phyloP scores from a whole-genome alignment of 2,797 vertebrate species.

The Varecia variegata region DNA sequence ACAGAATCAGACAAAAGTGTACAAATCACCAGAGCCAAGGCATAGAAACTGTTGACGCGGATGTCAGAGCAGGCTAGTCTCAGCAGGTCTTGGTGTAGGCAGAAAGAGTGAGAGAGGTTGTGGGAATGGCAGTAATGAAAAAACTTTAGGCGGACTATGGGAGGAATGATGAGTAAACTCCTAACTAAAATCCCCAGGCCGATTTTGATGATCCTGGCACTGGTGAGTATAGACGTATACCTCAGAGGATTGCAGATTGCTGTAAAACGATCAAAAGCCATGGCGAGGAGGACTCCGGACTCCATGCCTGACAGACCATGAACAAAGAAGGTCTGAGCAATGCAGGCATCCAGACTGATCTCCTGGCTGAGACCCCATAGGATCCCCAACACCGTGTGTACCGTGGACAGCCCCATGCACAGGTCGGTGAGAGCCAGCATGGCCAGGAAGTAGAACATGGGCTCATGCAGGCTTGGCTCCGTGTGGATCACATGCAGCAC shows the following conservation, averaged over 20 bases:
- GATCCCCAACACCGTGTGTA: slow-evolving; percentile 79
- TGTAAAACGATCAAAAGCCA: not conserved
- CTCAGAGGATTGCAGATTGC: not conserved
- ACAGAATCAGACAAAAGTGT: slow-evolving; percentile 19
- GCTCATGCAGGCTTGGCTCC: not conserved
- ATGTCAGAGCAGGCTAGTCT: slow-evolving; percentile 34
- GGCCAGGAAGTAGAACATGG: slow-evolving; percentile 33
- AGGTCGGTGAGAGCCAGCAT: slow-evolving; percentile 76
- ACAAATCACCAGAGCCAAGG: slow-evolving; percentile 46
- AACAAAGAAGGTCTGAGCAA: slow-evolving; percentile 53
- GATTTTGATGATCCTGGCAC: not conserved
- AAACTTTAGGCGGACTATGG: not conserved
- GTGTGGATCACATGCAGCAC: not conserved
- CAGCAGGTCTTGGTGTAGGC: slow-evolving; percentile 57
- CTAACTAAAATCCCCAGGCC: not conserved
- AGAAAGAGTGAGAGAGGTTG: slow-evolving; percentile 54
- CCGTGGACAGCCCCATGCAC: slow-evolving; percentile 77
- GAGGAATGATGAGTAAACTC: not conserved
- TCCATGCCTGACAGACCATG: slow-evolving; percentile 2
- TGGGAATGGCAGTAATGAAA: not conserved
- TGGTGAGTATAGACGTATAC: slow-evolving; percentile 6
- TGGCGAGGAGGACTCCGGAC: slow-evolving; percentile 40
- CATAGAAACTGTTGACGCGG: slow-evolving; percentile 31
- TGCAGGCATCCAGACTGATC: slow-evolving; percentile 24
- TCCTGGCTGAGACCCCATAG: slow-evolving; percentile 24